Evolutionary conservation across 2,797 vertebrate species (phyloP).

Genomic region (Malacoctenus gilli): DNA sequence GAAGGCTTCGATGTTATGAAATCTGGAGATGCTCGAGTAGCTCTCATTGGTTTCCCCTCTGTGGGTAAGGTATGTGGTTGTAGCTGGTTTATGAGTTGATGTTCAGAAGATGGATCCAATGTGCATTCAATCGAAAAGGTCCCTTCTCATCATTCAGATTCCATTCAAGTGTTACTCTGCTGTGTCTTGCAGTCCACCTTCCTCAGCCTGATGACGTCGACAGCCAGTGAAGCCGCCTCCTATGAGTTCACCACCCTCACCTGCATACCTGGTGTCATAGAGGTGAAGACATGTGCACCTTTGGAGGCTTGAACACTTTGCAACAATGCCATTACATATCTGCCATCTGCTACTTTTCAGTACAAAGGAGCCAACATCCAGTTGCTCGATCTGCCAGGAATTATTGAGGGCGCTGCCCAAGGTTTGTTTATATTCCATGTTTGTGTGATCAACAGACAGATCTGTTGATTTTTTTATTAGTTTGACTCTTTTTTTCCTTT

Average conservation of each 20-base stretch:
- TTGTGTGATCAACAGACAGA: too few relatives aligned
- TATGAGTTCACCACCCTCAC: constrained; percentile 99
- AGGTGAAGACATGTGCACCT: constrained; percentile 75
- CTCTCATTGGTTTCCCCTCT: constrained; percentile 96
- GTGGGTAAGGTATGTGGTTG: constrained; percentile 94
- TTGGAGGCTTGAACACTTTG: neutral
- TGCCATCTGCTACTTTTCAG: constrained; percentile 68
- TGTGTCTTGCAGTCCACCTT: constrained; percentile 90
- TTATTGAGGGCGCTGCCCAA: constrained; percentile 98
- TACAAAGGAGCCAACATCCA: constrained; percentile 99
- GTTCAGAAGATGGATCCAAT: too few relatives aligned
- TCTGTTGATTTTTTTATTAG: too few relatives aligned
- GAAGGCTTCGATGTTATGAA: constrained; percentile 99
- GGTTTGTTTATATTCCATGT: constrained; percentile 74
- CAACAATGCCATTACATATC: neutral
- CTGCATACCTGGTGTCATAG: constrained; percentile 97
- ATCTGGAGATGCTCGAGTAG: constrained; percentile 96
- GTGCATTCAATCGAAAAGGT: too few relatives aligned
- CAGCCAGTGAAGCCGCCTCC: constrained; percentile 94
- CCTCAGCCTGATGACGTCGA: constrained; percentile 96
- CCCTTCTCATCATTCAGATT: too few relatives aligned
- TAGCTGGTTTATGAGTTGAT: neutral
- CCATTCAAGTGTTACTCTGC: neutral
- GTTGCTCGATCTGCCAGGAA: constrained; percentile 97
- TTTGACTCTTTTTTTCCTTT: too few relatives aligned